phyloP scores from a whole-genome alignment of 2,797 vertebrate species.

The Bucorvus abyssinicus region DNA sequence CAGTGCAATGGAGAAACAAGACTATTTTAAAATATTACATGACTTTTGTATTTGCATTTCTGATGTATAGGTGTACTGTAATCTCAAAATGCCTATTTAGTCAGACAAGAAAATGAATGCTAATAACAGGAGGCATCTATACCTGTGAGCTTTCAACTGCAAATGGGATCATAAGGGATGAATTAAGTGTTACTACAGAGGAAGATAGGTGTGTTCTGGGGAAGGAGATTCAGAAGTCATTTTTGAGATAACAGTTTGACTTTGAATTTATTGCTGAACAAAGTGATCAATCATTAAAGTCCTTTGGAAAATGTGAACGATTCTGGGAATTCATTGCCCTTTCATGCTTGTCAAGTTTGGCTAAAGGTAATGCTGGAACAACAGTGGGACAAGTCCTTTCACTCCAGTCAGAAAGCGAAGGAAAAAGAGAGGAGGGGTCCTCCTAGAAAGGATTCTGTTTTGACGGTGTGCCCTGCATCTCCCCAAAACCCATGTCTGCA shows the following conservation, averaged over 20 bases:
- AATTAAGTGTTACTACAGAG: neutral
- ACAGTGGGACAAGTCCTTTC: neutral
- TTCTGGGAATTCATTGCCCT: neutral
- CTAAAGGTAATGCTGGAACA: neutral
- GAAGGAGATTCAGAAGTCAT: neutral
- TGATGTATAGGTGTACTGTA: neutral
- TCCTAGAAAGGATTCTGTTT: neutral
- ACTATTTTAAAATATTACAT: constrained; percentile 15
- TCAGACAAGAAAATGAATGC: constrained; percentile 33
- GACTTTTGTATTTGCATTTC: constrained; percentile 37
- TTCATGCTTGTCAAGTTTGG: neutral
- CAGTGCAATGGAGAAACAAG: neutral
- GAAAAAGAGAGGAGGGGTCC: neutral
- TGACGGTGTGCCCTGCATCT: accelerated
- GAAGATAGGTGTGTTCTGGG: neutral
- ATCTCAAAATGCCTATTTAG: constrained; percentile 47
- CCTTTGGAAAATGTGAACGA: neutral
- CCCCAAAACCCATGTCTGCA: neutral
- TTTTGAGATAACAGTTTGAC: neutral
- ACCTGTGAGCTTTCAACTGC: neutral
- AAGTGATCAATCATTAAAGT: neutral
- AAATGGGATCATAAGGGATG: neutral
- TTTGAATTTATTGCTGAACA: constrained; percentile 9
- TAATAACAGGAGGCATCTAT: neutral
- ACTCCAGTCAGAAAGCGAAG: neutral